Evolutionary conservation across 2,797 vertebrate species (phyloP), one percentile per base, ranked within the genome.

Genomic region (Falco novaeseelandiae): DNA sequence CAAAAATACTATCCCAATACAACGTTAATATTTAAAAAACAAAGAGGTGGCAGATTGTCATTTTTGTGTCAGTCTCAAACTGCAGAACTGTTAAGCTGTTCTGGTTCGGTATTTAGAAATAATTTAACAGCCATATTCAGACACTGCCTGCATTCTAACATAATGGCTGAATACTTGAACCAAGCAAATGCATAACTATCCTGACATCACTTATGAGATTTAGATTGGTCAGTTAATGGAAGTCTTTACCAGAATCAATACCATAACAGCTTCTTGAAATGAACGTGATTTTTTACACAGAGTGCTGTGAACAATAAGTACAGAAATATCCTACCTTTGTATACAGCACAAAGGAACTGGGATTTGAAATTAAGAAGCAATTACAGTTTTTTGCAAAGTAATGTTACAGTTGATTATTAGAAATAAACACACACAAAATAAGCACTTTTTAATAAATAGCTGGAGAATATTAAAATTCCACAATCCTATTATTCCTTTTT

Each of bases 211-310:
- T 98, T 98, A 98, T 98, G 98, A 98, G 98, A 98, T 98, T 98
- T 98, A 98, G 98, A 98, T 98, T 98, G 98, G 98, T 98, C 98
- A 98, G 98, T 98, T 98, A 98, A 98, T 98, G 98, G 98, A 98
- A 98, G 98, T 98, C 98, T 98, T 98, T 98, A 98, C 98, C 98
- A 98, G 98, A 98, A 98, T 98, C 98, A 98, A 98, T 98, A 98
- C 98, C 98, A 98, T 98, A 98, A 98, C 98, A 98, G 98, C 98
- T 98, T 98, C 98, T 98, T 98, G 98, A 98, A 98, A 98, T 98
- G 98, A 98, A 98, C 97, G 98, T 98, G 97, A 97, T 98, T 98
- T 98, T 98, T 98, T 98, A 98, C 98, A 97, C 96, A 94, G 97
- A 98, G 97, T 85, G 95, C 97, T 97, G 97, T 97, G 96, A 98